These are phyloP conservation scores for Apamea monoglypha DNA, from an alignment of 2,888 invertebrate genomes.

Conservation along the genomic window DNA sequence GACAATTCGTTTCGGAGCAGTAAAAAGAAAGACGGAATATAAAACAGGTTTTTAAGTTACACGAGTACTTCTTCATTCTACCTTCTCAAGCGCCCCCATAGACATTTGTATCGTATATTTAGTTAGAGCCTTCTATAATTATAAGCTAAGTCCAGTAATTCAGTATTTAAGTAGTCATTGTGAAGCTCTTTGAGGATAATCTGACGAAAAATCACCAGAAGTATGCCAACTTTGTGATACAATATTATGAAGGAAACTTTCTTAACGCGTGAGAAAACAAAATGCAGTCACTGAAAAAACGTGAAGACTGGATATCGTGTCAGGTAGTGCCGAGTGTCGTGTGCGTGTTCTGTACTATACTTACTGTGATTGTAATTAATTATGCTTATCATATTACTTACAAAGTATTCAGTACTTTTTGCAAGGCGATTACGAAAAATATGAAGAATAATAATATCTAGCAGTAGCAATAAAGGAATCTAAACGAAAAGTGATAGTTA, in stretches of 20 bases:
- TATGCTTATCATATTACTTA: constrained; percentile 17
- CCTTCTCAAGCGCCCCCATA: too few relatives aligned
- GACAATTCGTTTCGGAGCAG: neutral
- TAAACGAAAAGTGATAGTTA: too few relatives aligned
- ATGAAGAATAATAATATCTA: neutral
- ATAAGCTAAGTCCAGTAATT: neutral
- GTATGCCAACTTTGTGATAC: neutral
- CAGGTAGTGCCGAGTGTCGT: constrained; percentile 24
- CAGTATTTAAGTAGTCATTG: neutral
- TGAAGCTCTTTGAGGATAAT: neutral
- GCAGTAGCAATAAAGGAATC: neutral
- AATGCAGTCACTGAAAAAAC: constrained; percentile 21
- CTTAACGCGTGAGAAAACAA: constrained; percentile 1
- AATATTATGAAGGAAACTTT: neutral
- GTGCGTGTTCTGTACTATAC: constrained; percentile 16
- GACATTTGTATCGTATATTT: neutral
- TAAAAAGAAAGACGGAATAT: neutral
- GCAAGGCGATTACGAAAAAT: neutral
- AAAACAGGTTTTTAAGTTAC: constrained; percentile 19
- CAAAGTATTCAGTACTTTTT: constrained; percentile 10
- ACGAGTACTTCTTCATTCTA: neutral
- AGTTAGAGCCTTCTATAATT: neutral
- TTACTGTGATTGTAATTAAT: constrained; percentile 19
- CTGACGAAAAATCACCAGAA: neutral
- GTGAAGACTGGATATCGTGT: constrained; percentile 15